phyloP scores from a whole-genome alignment of 2,888 invertebrate genomes.

The Eledona agricola region DNA sequence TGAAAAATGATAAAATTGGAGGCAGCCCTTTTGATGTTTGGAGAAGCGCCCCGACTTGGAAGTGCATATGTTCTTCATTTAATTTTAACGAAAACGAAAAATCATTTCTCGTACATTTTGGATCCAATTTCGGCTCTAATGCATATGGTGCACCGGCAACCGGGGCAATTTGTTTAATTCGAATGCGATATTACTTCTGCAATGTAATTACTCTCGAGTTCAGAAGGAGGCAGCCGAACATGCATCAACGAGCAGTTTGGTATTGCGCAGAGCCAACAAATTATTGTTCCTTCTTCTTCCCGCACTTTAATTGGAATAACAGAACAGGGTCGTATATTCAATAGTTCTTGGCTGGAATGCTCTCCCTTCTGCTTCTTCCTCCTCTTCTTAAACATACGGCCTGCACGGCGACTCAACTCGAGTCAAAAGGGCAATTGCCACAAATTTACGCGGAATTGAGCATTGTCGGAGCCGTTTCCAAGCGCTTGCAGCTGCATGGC shows the following conservation, averaged over 20 bases:
- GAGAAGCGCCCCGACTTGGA: conserved; percentile 1
- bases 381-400: conserved; percentile 11
- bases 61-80: conserved; percentile 24
- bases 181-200: conserved; percentile 34
- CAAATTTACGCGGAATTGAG: conserved; percentile 21
- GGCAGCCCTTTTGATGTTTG: conserved; percentile 9
- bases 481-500: conserved; percentile 20
- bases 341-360: conserved; percentile 15
- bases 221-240: conserved; percentile 34
- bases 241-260: conserved; percentile 33
- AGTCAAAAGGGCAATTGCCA: conserved; percentile 21
- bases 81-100: conserved; percentile 26
- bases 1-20: conserved; percentile 6
- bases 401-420: conserved; percentile 6
- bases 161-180: conserved; percentile 33
- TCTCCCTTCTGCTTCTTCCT: too few relatives aligned
- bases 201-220: conserved; percentile 34
- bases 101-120: conserved; percentile 27
- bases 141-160: conserved; percentile 24
- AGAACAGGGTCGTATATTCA: conserved; percentile 14
- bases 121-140: conserved; percentile 28
- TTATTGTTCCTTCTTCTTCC: conserved; percentile 26
- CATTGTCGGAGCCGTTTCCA: conserved; percentile 14
- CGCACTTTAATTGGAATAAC: conserved; percentile 38
- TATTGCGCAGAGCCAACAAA: conserved; percentile 30